Evolutionary conservation across 2,113 vertebrate species (phyloP), one percentile per base, ranked within the genome.

Genomic region (Donacobius atricapilla): DNA sequence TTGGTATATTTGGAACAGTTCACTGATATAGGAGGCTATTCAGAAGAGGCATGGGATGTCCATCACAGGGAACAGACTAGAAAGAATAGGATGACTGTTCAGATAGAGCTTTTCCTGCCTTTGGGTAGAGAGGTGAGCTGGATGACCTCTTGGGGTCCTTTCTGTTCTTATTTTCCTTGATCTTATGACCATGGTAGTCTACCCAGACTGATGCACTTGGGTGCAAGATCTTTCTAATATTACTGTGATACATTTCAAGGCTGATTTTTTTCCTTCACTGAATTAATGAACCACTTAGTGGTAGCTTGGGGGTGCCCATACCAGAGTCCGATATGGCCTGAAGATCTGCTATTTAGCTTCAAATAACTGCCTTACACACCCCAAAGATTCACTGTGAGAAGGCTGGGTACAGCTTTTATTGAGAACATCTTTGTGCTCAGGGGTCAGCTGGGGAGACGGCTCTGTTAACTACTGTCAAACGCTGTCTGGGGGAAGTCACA

Each of bases 371-470:
- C 42, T n/a, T 56, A 77, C 53, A 76, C 23, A 70, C n/a, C 48
- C 24, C 47, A 48, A 90, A 93, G 31, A 22, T 6, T 8, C 7
- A 9, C 44, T 64, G 19, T 54, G 53, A 65, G 82, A 63, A 72
- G 61, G 13, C 24, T 72, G 65, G 31, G 19, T 82, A 68, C 57
- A 69, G 13, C n/a, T 66, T 70, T 40, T 79, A 37, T 27, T 53
- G 47, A 66, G 86, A 82, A 57, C 80, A 50, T 68, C 80, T 86
- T 56, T 69, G 60, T 76, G 44, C 65, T 68, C 58, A 51, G 61
- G 86, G 89, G 92, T 97, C 94, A 96, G 24, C n/a, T 96, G 25
- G 48, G 95, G 96, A 94, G 71, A 96, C 0, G 0, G 48, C 40
- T 71, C 84, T 73, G 82, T 58, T 81, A 94, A 65, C 61, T 58